Evolutionary conservation across 2,888 invertebrate species (phyloP), one percentile per base, ranked within the genome.

Genomic region (Caenorhabditis parvicauda): DNA sequence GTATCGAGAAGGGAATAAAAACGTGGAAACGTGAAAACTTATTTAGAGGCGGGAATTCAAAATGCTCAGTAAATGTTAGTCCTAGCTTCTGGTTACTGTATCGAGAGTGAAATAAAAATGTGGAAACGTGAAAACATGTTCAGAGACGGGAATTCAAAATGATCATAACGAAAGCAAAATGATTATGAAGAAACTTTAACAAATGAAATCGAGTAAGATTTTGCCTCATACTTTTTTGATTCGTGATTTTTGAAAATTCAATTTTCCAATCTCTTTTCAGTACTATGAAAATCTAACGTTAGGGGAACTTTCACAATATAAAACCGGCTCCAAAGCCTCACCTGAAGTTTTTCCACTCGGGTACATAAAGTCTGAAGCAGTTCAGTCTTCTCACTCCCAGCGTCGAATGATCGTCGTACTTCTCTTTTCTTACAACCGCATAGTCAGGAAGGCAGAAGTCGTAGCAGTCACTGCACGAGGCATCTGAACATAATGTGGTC

Each of bases 381-480:
- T 79, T 75, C 41, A 80, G 61, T 12, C 79, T 48, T n/a, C 79
- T 56, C 17, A 79, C 67, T 0, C 76, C 76, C 2, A 78, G 28
- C 7, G 73, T 75, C 24, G 72, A 63, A 27, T 78, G 65, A 49
- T 79, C 78, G 21, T 70, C 70, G 41, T 70, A 70, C 39, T 67
- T 67, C 21, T 67, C 64, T 48, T 70, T 72, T 6, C 72, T 51
- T 14, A 73, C 75, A 9, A 79, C 74, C 2, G 79, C 77, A 63
- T 74, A 79, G 50, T 79, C 79, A 2, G 79, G 79, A 5, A 79
- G 62, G 50, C 79, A 79, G 56, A 79, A 79, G 49, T 79, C 79
- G 43, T 79, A 79, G 63, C 79, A 79, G 38, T 74, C 72, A 21
- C 72, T 67, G 55, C 79, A 79, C 5, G 73, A 70, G 4, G 57